Evolutionary conservation across 2,797 vertebrate genomes (phyloP), one percentile per base, ranked within the genome.

Genomic region (Xiphorhynchus erythropygius): DNA sequence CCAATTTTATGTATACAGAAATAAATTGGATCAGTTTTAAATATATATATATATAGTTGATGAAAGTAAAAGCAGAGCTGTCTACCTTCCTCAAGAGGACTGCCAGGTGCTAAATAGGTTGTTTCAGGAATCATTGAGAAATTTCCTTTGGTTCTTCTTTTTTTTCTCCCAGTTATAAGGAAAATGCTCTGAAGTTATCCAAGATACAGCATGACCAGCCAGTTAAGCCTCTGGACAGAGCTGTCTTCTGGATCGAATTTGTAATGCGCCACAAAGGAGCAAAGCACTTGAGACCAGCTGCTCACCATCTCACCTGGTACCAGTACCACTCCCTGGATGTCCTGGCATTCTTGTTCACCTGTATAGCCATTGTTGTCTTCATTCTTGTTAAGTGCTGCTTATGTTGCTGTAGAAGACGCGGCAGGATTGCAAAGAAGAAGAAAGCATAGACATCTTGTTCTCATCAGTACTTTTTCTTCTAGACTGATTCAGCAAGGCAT

Each of bases 271-370:
- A 99, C 95, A 98, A 98, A 87, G 98, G 98, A 16, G 98, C 98
- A 32, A 97, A 98, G 74, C 98, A 99, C 92, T 92, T 99, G 90
- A 98, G 98, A 87, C 98, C 99, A 64, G 98, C 98, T 55, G 96
- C 98, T 63, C 98, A 99, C 41, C 78, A 98, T 15, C 98, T 99
- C 85, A 98, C 98, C 83, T 99, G 98, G 98, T 99, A 99, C 95
- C 98, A 99, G 97, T 99, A 99, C 91, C 98, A 98, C 97, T 97
- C 97, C 77, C 97, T 99, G 95, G 98, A 99, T 52, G 98, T 99
- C 44, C 56, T 98, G 41, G 96, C 86, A 11, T 98, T 99, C 95
- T 37, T 99, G 60, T 69, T 98, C 19, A 13, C 91, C 25, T 74
- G 97, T 9, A 52, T 47, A 52, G 79, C 93, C 47, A 49, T 2